These are phyloP conservation scores for Protobothrops mucrosquamatus DNA, from an alignment of 2,113 vertebrate genomes.

Conservation along the genomic window DNA sequence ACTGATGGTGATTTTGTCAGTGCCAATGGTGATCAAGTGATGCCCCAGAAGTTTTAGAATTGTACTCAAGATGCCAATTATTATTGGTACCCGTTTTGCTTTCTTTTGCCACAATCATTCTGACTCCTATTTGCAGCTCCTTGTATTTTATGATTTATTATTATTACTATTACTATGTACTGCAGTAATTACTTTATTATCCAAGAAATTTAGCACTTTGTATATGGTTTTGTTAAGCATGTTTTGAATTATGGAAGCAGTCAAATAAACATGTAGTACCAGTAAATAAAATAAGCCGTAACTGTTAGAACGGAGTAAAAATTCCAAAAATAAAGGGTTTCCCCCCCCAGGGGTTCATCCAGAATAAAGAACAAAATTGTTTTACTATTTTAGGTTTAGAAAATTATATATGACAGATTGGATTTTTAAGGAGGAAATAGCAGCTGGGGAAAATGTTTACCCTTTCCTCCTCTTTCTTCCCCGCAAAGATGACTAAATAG, in stretches of 20 bases:
- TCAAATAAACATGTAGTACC: background rate
- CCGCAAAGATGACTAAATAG: background rate
- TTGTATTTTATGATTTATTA: background rate
- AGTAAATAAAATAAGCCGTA: conserved; percentile 15
- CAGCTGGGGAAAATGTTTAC: background rate
- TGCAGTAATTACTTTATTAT: background rate
- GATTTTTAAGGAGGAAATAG: background rate
- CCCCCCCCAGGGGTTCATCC: background rate
- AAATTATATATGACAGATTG: background rate
- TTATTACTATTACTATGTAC: background rate
- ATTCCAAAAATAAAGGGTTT: background rate
- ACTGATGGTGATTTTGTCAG: background rate
- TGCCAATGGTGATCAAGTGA: background rate
- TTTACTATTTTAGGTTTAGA: background rate
- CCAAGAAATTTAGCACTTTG: background rate
- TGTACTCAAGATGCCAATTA: background rate
- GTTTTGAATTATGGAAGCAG: background rate
- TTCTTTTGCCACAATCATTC: background rate
- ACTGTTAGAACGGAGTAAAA: background rate
- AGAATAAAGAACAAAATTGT: background rate
- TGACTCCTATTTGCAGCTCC: background rate
- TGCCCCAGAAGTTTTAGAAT: background rate
- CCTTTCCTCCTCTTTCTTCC: background rate
- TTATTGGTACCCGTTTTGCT: background rate
- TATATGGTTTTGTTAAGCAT: background rate